These are phyloP conservation scores for Chunga burmeisteri DNA, from an alignment of 2,113 vertebrate species.

Conservation along the genomic window DNA sequence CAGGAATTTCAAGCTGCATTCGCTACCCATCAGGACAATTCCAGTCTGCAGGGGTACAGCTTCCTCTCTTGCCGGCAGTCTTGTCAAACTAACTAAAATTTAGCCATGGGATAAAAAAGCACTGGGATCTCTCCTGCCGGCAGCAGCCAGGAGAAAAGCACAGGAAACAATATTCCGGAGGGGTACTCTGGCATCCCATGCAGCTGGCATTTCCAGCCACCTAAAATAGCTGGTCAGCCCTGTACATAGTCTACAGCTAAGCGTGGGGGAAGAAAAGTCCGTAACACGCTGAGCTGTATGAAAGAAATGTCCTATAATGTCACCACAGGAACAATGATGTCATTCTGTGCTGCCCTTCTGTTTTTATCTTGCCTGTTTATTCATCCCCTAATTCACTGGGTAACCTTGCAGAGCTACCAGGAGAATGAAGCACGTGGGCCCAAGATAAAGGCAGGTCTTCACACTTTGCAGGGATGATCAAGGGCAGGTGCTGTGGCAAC, in stretches of 20 bases:
- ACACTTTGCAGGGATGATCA: neutral
- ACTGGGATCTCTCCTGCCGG: neutral
- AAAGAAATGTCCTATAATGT: neutral
- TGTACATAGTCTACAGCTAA: no score
- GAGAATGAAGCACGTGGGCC: neutral
- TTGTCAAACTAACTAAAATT: neutral
- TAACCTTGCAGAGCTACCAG: neutral
- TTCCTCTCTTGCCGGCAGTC: neutral
- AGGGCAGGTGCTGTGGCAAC: neutral
- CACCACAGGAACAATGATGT: neutral
- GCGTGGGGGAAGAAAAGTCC: neutral
- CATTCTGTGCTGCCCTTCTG: neutral
- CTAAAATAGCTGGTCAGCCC: neutral
- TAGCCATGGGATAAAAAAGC: neutral
- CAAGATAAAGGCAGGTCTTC: neutral
- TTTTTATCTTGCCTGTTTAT: neutral
- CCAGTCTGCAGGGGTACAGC: neutral
- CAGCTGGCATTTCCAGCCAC: neutral
- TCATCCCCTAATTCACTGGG: neutral
- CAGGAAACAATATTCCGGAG: neutral
- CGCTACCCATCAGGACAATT: neutral
- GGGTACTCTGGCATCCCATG: neutral
- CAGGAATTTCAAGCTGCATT: neutral
- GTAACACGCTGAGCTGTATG: neutral
- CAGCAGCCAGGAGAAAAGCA: neutral